Percentiles rank a stretch among this genome's conserved stretches.
phyloP scores from a whole-genome alignment of 1,140 invertebrate genomes.

The Stenopsyche tienmushanensis region DNA sequence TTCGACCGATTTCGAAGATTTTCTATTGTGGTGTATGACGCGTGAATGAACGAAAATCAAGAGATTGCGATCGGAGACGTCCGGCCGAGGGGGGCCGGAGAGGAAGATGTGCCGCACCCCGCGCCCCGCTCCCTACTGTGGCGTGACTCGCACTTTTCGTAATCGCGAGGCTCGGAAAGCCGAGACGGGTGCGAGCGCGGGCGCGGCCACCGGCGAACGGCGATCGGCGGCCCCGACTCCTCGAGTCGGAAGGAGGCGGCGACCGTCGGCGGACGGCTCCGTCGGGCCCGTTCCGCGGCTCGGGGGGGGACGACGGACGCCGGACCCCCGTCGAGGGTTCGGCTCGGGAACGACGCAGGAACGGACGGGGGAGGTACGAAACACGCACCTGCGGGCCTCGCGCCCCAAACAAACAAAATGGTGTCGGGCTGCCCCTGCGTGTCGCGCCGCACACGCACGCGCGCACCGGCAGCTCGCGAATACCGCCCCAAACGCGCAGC shows the following conservation, averaged over 20 bases:
- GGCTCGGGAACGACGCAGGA: not conserved
- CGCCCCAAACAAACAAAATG: too few species aligned
- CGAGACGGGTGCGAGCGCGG: not conserved
- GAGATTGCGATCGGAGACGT: too few species aligned
- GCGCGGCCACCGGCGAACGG: not conserved
- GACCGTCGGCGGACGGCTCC: not conserved
- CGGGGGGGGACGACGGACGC: not conserved
- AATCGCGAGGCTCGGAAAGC: not conserved
- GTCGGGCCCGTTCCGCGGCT: not conserved
- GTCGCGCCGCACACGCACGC: not conserved
- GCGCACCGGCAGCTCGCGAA: too few species aligned
- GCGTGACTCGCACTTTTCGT: not conserved
- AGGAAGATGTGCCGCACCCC: not conserved
- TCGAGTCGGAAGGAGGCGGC: not conserved
- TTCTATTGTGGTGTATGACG: too few species aligned
- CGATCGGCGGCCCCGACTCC: not conserved
- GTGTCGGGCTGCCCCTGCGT: not conserved
- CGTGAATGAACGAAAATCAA: too few species aligned
- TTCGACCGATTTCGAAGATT: too few species aligned
- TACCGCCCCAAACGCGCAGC: too few species aligned
- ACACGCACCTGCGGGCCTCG: not conserved
- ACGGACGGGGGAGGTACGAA: not conserved
- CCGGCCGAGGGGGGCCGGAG: not conserved
- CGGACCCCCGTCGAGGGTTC: too few species aligned
- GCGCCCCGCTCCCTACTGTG: not conserved